These are phyloP conservation scores for Paradoxurus hermaphroditus DNA, from an alignment of 2,113 vertebrate species.

Conservation along the genomic window DNA sequence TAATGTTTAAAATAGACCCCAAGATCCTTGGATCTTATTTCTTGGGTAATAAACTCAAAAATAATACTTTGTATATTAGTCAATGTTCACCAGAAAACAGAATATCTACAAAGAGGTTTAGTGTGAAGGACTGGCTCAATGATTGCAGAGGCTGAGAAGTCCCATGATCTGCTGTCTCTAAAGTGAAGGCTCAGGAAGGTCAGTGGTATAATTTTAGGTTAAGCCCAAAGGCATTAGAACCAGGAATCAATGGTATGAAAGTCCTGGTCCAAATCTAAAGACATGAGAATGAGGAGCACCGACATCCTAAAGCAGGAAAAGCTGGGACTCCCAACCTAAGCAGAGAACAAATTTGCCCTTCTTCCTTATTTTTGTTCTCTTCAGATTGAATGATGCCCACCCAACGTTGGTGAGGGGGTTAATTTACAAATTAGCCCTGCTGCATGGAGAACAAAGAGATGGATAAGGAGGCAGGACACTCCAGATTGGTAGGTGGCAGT, in stretches of 20 bases:
- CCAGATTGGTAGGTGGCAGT: neutral
- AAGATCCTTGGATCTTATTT: neutral
- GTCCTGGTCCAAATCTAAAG: neutral
- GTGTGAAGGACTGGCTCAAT: neutral
- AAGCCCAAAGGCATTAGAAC: neutral
- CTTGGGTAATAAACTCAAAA: neutral
- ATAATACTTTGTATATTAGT: neutral
- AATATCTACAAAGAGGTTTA: neutral
- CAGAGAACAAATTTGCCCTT: neutral
- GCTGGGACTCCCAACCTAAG: neutral
- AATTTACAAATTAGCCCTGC: neutral
- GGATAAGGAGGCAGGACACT: neutral
- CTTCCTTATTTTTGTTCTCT: neutral
- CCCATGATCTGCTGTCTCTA: neutral
- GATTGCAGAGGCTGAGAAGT: neutral
- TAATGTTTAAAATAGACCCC: conserved; percentile 13
- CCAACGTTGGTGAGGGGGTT: neutral
- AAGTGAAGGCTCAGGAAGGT: neutral
- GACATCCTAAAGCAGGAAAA: neutral
- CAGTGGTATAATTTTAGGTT: neutral
- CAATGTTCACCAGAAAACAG: neutral
- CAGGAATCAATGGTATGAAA: neutral
- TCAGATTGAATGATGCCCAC: neutral
- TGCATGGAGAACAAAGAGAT: neutral
- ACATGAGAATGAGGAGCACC: neutral